Conservation (phyloP, 2,797 vertebrate species). For the Cephalopachus bancanus region DNA sequence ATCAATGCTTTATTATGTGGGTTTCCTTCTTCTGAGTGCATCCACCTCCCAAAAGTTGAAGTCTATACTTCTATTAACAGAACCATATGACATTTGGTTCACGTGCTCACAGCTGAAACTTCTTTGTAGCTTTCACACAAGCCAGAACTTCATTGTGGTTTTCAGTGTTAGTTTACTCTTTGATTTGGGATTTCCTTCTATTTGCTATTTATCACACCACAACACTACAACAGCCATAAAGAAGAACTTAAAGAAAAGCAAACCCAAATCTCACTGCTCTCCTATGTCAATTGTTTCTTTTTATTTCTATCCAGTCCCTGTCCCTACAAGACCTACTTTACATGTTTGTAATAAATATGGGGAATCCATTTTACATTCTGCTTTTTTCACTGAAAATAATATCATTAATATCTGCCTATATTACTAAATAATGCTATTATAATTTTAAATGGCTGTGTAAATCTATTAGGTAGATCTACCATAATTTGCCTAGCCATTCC, state of each 20-base stretch:
- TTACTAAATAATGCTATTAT: constrained; percentile 76
- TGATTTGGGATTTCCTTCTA: not conserved
- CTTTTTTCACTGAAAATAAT: constrained; percentile 59
- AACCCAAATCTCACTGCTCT: not conserved
- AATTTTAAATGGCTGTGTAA: constrained; percentile 77
- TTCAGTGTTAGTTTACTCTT: constrained; percentile 21
- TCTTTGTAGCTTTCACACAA: not conserved
- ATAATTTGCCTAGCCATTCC: constrained; percentile 70
- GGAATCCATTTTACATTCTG: not conserved
- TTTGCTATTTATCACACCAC: constrained; percentile 39
- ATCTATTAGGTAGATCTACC: constrained; percentile 74
- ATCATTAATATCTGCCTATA: constrained; percentile 69
- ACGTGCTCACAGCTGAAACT: not conserved
- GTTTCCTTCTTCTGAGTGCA: not conserved
- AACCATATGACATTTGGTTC: not conserved
- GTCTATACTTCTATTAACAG: not conserved
- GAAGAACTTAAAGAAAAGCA: not conserved
- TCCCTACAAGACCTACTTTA: constrained; percentile 27
- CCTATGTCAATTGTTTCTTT: not conserved
- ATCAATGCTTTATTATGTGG: not conserved
- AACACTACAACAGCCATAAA: not conserved
- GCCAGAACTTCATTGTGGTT: not conserved
- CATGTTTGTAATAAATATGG: constrained; percentile 12
- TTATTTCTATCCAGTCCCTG: not conserved
- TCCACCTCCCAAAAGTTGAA: not conserved